Base-by-base conservation (phyloP, 2,113 vertebrate species). In the Anas platyrhynchos region DNA sequence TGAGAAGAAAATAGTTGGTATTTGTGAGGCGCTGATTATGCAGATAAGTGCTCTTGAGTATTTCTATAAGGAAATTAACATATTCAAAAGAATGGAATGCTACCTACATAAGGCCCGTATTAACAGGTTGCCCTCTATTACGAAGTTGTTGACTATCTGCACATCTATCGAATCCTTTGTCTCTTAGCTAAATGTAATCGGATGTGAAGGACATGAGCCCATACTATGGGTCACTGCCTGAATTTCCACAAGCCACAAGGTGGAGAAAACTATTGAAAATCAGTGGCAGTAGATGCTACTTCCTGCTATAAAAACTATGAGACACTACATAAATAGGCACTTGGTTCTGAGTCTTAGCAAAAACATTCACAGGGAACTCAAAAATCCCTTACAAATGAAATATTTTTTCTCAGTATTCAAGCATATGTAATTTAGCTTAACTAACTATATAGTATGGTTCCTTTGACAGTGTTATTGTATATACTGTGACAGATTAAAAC, bases 151-250 rank as follows among this genome's bases (percentile, higher is more conserved):
- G 77, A 90, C 65, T 91, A 32, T 43, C 43, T 78, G 46, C 65
- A 78, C 65, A 81, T 55, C 52, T 52, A 90, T 46, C 50, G 76
- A 56, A 74, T 84, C 73, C 66, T 97, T 92, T 93, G 80, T 88
- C 83, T 81, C 91, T 75, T 46, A 36, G 61, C 25, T 71, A 78
- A 92, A 93, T 92, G 83, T 81, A 95, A 88, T 86, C 77, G 84
- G 80, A 92, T 77, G 46, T 46, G 83, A 96, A 96, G 76, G 80
- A 93, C 76, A 67, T 25, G 20, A 92, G 61, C 18, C 83, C 50
- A 38, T 14, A 59, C 16, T 77, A 83, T 0, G 5, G 86, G 88
- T 91, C 92, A 81, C 69, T 81, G 88, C 65, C 83, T 86, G 68
- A 86, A 91, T 91, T 77, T 67, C 65, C 71, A 73, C 44, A 71